phyloP scores from a whole-genome alignment of 2,797 vertebrate species.

The Knipowitschia caucasica region DNA sequence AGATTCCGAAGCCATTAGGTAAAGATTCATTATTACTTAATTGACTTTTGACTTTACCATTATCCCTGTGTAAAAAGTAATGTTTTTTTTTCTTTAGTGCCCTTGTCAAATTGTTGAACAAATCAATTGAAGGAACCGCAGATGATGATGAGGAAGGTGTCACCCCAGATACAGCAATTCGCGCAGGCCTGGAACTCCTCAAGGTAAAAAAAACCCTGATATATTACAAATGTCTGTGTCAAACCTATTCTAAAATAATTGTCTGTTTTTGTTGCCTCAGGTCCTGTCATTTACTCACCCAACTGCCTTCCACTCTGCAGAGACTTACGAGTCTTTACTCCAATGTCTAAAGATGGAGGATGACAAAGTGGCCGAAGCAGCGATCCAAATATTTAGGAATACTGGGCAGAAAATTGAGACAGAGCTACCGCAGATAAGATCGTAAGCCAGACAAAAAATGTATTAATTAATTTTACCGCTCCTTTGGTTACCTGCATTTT shows the following conservation, averaged over 20 bases:
- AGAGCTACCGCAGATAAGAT: constrained; percentile 95
- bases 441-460: constrained; percentile 77
- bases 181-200: constrained; percentile 95
- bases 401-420: constrained; percentile 98
- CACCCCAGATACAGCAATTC: constrained; percentile 95
- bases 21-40: constrained; percentile 37
- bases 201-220: constrained; percentile 77
- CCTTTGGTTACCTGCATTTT: too few species aligned
- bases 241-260: not conserved
- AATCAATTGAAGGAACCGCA: constrained; percentile 95
- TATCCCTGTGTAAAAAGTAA: not conserved
- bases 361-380: constrained; percentile 97
- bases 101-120: constrained; percentile 97
- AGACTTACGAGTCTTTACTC: constrained; percentile 97
- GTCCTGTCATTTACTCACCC: constrained; percentile 98
- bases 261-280: constrained; percentile 56
- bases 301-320: constrained; percentile 96
- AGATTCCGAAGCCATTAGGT: constrained; percentile 98
- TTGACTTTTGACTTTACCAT: not conserved
- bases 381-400: constrained; percentile 98
- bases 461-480: too few species aligned
- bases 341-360: constrained; percentile 99
- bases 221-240: too few species aligned
- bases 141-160: constrained; percentile 99
- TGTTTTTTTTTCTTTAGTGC: constrained; percentile 73